phyloP scores from a whole-genome alignment of 2,888 invertebrate species.

The Campoletis raptor region DNA sequence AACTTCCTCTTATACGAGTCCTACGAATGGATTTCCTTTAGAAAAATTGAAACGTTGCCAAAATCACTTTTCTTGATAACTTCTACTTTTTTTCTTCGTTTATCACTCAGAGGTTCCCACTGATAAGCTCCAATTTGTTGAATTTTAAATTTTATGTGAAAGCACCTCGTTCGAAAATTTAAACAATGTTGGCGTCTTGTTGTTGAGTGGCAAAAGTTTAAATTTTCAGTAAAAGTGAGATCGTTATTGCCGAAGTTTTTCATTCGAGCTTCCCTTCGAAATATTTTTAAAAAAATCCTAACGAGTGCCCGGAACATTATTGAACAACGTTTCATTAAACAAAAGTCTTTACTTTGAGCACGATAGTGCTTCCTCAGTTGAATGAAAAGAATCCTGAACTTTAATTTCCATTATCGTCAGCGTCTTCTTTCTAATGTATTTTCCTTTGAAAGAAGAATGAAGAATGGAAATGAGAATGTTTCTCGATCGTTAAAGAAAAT shows the following conservation, averaged over 20 bases:
- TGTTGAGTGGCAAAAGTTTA: too few relatives aligned
- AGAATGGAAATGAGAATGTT: background rate
- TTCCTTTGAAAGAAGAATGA: background rate
- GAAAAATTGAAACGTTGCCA: constrained; percentile 43
- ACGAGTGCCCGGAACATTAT: background rate
- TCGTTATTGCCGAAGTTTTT: too few relatives aligned
- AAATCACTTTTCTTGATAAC: constrained; percentile 51
- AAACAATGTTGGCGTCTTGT: too few relatives aligned
- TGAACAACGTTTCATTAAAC: background rate
- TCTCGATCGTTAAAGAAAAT: background rate
- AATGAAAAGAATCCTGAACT: background rate
- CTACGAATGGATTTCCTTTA: constrained; percentile 7
- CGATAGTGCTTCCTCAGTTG: background rate
- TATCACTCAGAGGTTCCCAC: background rate
- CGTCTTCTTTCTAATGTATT: background rate
- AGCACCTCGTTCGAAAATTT: background rate
- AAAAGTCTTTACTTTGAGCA: background rate
- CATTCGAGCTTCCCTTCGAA: too few relatives aligned
- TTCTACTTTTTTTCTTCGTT: background rate
- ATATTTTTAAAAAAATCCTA: background rate
- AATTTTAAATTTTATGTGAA: background rate
- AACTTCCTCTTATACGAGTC: constrained; percentile 13
- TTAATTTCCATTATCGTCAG: background rate
- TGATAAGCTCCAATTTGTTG: background rate
- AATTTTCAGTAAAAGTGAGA: too few relatives aligned